A percentile compares a stretch with the other conserved stretches of the same genome.
phyloP scores from a whole-genome alignment of 2,113 vertebrate species.

The Lepus americanus region DNA sequence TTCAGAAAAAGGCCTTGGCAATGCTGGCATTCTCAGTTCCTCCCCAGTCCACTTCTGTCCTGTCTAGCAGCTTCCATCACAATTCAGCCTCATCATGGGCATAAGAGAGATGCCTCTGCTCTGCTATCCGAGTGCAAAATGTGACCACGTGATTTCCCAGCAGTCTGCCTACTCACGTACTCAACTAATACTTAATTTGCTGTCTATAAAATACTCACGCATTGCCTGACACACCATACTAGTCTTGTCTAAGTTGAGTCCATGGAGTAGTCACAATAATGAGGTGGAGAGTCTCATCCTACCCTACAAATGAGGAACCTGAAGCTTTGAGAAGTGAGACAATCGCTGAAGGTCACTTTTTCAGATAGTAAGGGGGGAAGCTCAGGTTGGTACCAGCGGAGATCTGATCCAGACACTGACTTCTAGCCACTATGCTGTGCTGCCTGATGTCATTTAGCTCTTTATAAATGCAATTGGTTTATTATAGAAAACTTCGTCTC shows the following conservation, averaged over 20 bases:
- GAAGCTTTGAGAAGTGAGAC: background rate
- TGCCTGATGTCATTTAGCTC: background rate
- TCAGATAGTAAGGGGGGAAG: background rate
- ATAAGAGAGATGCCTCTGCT: background rate
- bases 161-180: background rate
- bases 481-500: background rate
- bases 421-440: background rate
- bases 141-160: background rate
- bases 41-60: background rate
- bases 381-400: background rate
- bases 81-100: background rate
- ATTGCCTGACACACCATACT: no score
- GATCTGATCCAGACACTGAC: background rate
- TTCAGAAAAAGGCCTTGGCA: background rate
- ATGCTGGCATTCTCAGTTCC: background rate
- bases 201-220: background rate
- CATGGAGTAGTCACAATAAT: background rate
- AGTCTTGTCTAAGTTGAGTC: background rate
- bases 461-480: background rate
- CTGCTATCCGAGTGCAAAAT: background rate
- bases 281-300: rapidly evolving
- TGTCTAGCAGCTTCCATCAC: background rate
- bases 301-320: background rate
- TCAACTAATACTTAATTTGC: background rate
- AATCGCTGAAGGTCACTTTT: background rate